These are phyloP conservation scores for Premnoplex brunnescens DNA, from an alignment of 2,797 vertebrate genomes.

Conservation along the genomic window DNA sequence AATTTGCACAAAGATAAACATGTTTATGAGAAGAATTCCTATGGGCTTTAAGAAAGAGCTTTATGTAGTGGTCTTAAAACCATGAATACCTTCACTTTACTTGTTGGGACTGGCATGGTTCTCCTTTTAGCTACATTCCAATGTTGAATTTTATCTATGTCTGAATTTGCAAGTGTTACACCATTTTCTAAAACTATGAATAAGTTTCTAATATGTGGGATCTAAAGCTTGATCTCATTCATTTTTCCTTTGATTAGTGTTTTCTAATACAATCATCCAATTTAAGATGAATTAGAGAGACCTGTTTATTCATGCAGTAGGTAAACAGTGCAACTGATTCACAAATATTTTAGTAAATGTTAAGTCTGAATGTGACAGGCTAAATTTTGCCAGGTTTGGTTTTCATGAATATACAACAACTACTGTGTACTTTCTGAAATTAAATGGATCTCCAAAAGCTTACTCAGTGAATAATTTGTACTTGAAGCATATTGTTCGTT, in stretches of 20 bases:
- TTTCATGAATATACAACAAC: not conserved
- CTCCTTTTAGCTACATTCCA: not conserved
- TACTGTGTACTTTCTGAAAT: not conserved
- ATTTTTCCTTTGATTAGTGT: not conserved
- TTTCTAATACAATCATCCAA: not conserved
- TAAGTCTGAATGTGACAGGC: not conserved
- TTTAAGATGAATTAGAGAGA: not conserved
- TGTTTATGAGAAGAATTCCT: not conserved
- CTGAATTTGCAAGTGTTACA: not conserved
- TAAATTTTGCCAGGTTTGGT: not conserved
- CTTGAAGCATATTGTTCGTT: not conserved
- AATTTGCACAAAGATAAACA: not conserved
- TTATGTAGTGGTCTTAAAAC: not conserved
- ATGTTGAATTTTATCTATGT: not conserved
- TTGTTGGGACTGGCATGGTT: accelerated
- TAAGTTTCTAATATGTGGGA: not conserved
- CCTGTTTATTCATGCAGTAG: not conserved
- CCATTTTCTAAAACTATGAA: not conserved
- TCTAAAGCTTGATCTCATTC: not conserved
- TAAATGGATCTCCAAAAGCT: not conserved
- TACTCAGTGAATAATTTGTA: not conserved
- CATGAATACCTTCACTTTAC: not conserved
- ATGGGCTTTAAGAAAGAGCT: not conserved
- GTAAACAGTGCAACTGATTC: not conserved
- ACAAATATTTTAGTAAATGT: not conserved